Conservation (phyloP, 2,113 vertebrate species). For the Pao palembangensis region DNA sequence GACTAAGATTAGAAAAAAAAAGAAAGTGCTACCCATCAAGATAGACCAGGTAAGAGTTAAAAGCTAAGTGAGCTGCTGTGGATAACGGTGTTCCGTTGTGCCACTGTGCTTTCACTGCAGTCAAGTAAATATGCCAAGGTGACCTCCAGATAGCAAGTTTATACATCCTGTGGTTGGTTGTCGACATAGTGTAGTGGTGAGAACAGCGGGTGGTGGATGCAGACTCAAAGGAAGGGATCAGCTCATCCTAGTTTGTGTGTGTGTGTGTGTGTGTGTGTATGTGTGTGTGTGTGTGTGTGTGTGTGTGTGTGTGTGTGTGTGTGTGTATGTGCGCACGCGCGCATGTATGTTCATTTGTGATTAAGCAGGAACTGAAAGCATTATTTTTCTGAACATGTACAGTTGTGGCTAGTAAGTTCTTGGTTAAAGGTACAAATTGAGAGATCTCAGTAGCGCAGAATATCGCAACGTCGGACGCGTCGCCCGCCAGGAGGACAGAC, state of each 20-base stretch:
- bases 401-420: slow-evolving; percentile 3
- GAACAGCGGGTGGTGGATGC: slow-evolving; percentile 64
- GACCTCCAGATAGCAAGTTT: slow-evolving; percentile 68
- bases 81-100: slow-evolving; percentile 37
- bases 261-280: slow-evolving; percentile 4
- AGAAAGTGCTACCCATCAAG: slow-evolving; percentile 51
- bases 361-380: slow-evolving; percentile 46
- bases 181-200: slow-evolving; percentile 42
- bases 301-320: neutral
- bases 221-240: slow-evolving; percentile 53
- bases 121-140: slow-evolving; percentile 68
- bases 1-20: slow-evolving; percentile 21
- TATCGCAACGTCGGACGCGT: neutral
- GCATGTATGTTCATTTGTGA: slow-evolving; percentile 34
- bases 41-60: slow-evolving; percentile 29
- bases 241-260: slow-evolving; percentile 44
- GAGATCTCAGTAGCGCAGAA: neutral
- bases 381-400: slow-evolving; percentile 27
- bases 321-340: slow-evolving; percentile 5
- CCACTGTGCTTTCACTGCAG: slow-evolving; percentile 43
- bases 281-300: neutral
- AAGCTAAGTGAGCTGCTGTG: slow-evolving; percentile 27
- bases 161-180: slow-evolving; percentile 54
- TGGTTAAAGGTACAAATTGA: slow-evolving; percentile 26
- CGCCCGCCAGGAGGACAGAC: neutral